Base-by-base conservation (phyloP, 2,113 vertebrate genomes). In the Seriola rivoliana region DNA sequence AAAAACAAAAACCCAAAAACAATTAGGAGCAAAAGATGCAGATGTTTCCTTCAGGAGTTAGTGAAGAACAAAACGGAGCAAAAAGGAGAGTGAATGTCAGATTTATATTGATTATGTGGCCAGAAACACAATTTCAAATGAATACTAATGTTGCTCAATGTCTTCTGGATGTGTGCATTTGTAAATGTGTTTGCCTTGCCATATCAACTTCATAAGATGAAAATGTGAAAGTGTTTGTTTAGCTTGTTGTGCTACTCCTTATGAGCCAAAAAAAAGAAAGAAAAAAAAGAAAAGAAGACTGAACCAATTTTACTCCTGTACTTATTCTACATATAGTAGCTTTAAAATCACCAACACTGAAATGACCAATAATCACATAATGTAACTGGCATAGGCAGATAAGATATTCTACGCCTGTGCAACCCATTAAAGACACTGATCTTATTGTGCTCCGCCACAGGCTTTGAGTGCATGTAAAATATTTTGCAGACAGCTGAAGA, bases 401-500 rank as follows among this genome's bases (percentile, higher is more conserved):
- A 55, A 14, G n/a, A 44, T 19, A 66, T 54, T 14, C 12, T 17
- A 1, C 52, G 58, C 25, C 42, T 68, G 16, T 46, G 17, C 48
- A 55, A 44, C 44, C 34, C 38, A 29, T 63, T 50, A 62, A 60
- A 71, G 48, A 40, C n/a, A 42, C 3, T 44, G 40, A 36, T 44
- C 25, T 36, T 32, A 55, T n/a, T 67, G 21, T 79, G 21, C 29
- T 32, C 42, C 38, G 17, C 40, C 16, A 58, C 34, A 1, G 62
- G 29, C 52, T 79, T 71, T 67, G 16, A 75, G 42, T 7, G 34
- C 19, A n/a, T 32, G 68, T 8, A 32, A 42, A 60, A 69, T 80
- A 60, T 58, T 57, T n/a, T 73, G 42, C 67, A 62, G 46, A 29
- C 19, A 48, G 57, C 62, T 57, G 21, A 73, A 29, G 44, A 78